phyloP scores from a whole-genome alignment of 2,888 invertebrate genomes.

The Petrolisthes manimaculis region DNA sequence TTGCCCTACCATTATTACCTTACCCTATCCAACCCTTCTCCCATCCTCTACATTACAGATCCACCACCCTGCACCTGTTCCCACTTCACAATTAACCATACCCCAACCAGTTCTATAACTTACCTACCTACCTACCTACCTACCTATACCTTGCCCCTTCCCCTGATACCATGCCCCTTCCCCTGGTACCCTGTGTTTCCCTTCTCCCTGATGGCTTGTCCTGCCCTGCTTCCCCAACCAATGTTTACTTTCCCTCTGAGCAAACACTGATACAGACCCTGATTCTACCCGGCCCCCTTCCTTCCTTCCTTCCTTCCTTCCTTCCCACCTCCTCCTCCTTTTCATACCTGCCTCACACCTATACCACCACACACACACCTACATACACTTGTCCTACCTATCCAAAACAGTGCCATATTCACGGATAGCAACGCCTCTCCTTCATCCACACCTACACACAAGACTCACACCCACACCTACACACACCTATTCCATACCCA shows the following conservation, averaged over 20 bases:
- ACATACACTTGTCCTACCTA: not conserved
- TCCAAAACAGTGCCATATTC: not conserved
- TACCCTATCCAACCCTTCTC: not conserved
- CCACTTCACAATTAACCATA: not conserved
- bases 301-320: not conserved
- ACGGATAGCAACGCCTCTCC: too few relatives aligned
- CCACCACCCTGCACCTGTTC: not conserved
- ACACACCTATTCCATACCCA: not conserved
- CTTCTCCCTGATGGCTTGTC: not conserved
- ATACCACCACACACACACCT: not conserved
- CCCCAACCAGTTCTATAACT: not conserved
- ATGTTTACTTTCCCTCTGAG: not conserved
- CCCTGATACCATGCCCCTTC: too few relatives aligned
- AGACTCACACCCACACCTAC: not conserved
- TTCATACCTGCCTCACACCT: not conserved
- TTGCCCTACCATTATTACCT: not conserved
- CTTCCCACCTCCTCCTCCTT: not conserved
- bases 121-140: not conserved
- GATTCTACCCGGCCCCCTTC: not conserved
- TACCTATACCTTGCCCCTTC: not conserved
- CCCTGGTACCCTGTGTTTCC: too few relatives aligned
- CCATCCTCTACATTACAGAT: not conserved
- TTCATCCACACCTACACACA: not conserved
- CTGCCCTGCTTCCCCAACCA: not conserved
- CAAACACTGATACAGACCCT: not conserved